Evolutionary conservation across 2,888 invertebrate genomes (phyloP).

Genomic region (Halictus ligatus): DNA sequence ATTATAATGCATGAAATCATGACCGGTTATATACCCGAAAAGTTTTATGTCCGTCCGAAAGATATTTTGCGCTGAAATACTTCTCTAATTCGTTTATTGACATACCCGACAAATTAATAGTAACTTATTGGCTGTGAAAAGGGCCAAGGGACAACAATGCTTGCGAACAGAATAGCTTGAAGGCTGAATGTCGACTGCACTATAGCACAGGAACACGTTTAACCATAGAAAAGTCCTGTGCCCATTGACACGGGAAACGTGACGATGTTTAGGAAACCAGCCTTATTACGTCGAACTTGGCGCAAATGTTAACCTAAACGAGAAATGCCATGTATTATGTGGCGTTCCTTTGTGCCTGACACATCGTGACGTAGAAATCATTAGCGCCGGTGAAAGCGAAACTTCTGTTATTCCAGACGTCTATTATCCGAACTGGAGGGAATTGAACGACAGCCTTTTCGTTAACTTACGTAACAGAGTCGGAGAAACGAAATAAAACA

Average conservation of each 20-base stretch:
- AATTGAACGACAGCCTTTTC: background rate
- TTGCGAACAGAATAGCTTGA: background rate
- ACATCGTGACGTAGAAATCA: conserved; percentile 48
- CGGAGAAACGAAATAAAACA: background rate
- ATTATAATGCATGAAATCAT: background rate
- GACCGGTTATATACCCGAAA: background rate
- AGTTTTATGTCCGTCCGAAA: background rate
- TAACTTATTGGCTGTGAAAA: background rate
- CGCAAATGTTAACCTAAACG: conserved; percentile 44
- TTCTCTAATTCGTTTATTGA: background rate
- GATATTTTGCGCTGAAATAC: background rate
- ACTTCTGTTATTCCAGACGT: background rate
- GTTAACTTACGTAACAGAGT: background rate
- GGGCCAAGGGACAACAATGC: background rate
- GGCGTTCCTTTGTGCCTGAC: background rate
- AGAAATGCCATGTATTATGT: conserved; percentile 45
- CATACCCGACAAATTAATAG: conserved; percentile 7
- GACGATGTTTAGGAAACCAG: conserved; percentile 62
- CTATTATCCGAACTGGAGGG: background rate
- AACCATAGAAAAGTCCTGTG: conserved; percentile 48
- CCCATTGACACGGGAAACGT: conserved; percentile 72
- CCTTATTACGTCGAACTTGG: conserved; percentile 56
- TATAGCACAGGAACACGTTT: background rate
- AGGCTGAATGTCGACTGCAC: background rate
- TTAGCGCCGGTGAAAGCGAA: conserved; percentile 4